Conservation (phyloP, 1,140 invertebrate genomes). For the Formica selysi region DNA sequence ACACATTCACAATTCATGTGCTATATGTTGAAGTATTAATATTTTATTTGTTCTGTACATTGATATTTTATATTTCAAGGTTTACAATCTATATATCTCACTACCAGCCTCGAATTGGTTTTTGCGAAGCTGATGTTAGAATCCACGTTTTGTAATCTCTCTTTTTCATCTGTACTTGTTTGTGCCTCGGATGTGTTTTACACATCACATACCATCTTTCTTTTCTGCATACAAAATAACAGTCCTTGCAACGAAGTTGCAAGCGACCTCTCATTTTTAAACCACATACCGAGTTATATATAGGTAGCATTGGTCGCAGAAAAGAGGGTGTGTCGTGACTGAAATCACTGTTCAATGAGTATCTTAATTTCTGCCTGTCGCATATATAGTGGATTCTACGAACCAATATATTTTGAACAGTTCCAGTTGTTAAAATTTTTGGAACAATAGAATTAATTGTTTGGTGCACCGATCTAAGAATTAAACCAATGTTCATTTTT, state of each 20-base stretch:
- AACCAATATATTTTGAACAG: not conserved
- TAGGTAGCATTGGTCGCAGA: slow-evolving; percentile 53
- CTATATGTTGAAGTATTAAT: not conserved
- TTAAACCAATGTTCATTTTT: slow-evolving; percentile 48
- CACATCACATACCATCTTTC: slow-evolving; percentile 91
- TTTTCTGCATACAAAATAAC: slow-evolving; percentile 90
- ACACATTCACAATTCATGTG: not conserved
- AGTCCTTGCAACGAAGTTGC: slow-evolving; percentile 91
- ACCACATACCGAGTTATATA: slow-evolving; percentile 80
- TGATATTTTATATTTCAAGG: not conserved
- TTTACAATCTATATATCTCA: slow-evolving; percentile 3
- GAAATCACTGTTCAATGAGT: not conserved
- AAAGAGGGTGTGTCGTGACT: not conserved
- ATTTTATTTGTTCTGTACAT: slow-evolving; percentile 9
- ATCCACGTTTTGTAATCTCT: slow-evolving; percentile 89
- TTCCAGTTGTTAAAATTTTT: slow-evolving; percentile 10
- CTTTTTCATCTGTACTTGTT: slow-evolving; percentile 92
- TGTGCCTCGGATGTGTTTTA: slow-evolving; percentile 91
- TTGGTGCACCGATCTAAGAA: slow-evolving; percentile 33
- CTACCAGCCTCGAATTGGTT: slow-evolving; percentile 88
- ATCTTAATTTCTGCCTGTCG: slow-evolving; percentile 18
- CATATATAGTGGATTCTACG: slow-evolving; percentile 19
- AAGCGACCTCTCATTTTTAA: slow-evolving; percentile 89
- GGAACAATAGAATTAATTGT: slow-evolving; percentile 8
- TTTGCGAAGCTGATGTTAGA: slow-evolving; percentile 90